phyloP scores from a whole-genome alignment of 2,797 vertebrate species.

The Cynopterus sphinx region DNA sequence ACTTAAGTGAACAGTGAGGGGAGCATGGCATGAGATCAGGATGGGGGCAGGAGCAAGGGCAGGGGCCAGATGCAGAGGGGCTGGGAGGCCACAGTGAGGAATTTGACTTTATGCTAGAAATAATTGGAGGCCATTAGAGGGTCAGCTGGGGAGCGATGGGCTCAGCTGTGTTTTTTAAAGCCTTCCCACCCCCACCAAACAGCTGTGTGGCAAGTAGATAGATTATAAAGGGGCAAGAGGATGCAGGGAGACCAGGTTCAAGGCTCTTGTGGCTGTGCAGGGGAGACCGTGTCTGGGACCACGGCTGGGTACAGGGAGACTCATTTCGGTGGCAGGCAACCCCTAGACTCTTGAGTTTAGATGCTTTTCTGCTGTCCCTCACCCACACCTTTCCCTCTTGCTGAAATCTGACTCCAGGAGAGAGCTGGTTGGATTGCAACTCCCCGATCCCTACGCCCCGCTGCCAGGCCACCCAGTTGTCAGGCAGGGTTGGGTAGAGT shows the following conservation, averaged over 20 bases:
- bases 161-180: not conserved
- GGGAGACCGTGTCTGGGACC: not conserved
- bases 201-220: not conserved
- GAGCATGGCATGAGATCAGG: not conserved
- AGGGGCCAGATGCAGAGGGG: not conserved
- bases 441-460: not conserved
- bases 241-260: not conserved
- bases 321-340: not conserved
- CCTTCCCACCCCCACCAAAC: not conserved
- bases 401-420: not conserved
- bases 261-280: not conserved
- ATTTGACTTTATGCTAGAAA: not conserved
- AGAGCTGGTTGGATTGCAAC: not conserved
- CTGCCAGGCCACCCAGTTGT: not conserved
- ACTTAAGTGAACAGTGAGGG: not conserved
- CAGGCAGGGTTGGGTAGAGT: not conserved
- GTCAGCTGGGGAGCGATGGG: not conserved
- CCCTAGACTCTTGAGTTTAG: not conserved
- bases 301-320: not conserved
- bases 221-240: not conserved
- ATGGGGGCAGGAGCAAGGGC: not conserved
- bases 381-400: not conserved
- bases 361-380: not conserved
- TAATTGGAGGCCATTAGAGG: not conserved
- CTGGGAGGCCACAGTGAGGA: not conserved